These are phyloP conservation scores for Xyrichtys novacula DNA, from an alignment of 2,797 vertebrate species.

Conservation along the genomic window DNA sequence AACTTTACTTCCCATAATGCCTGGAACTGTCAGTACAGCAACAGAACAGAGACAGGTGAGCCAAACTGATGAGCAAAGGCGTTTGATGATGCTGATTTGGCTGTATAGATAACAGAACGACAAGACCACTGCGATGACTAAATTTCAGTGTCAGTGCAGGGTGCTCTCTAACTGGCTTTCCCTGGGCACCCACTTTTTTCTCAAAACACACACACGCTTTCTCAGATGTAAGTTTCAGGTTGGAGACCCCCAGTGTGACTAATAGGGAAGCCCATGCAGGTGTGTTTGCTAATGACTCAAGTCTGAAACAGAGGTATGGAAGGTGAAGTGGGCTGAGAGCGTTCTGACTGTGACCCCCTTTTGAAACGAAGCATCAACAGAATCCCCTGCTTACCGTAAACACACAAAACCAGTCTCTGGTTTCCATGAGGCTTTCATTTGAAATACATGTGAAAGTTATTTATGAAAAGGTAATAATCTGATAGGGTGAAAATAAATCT, in stretches of 20 bases:
- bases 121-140: slow-evolving; percentile 7
- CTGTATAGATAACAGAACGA: slow-evolving; percentile 1
- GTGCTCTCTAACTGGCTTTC: slow-evolving; percentile 50
- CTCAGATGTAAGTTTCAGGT: slow-evolving; percentile 59
- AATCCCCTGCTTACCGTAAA: slow-evolving; percentile 70
- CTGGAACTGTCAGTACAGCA: background rate
- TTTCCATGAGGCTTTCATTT: slow-evolving; percentile 42
- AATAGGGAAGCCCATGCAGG: slow-evolving; percentile 79
- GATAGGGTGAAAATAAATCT: background rate
- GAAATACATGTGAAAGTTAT: slow-evolving; percentile 13
- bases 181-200: slow-evolving; percentile 61
- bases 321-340: slow-evolving; percentile 71
- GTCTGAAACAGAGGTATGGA: slow-evolving; percentile 68
- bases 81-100: slow-evolving; percentile 1
- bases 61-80: background rate
- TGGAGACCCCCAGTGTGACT: slow-evolving; percentile 76
- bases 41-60: background rate
- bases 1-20: slow-evolving; percentile 36
- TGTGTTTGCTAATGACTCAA: slow-evolving; percentile 73
- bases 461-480: background rate
- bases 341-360: slow-evolving; percentile 73
- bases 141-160: slow-evolving; percentile 31
- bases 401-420: slow-evolving; percentile 6
- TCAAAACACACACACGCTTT: slow-evolving; percentile 40
- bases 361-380: slow-evolving; percentile 66